A percentile compares a stretch with the other conserved stretches of the same genome.
These are phyloP conservation scores for Phrynosoma platyrhinos DNA, from an alignment of 2,113 vertebrate genomes.

Conservation along the genomic window DNA sequence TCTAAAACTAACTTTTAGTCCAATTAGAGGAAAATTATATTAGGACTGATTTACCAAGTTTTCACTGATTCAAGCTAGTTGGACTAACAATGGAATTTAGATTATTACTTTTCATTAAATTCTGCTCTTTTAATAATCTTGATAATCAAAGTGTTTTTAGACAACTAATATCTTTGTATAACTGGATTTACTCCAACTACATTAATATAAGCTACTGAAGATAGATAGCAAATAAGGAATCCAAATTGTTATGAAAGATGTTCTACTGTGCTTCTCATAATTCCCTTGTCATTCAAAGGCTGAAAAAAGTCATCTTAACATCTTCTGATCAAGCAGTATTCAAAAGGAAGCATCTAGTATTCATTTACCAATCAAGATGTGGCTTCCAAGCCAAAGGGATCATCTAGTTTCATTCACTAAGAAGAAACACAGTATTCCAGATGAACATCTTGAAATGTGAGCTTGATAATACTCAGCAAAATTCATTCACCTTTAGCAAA, in stretches of 20 bases:
- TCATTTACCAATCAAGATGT: not conserved
- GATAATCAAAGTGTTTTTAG: not conserved
- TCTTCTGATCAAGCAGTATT: conserved; percentile 1
- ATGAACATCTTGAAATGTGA: not conserved
- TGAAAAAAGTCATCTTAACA: not conserved
- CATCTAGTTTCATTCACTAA: not conserved
- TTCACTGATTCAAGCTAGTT: no score
- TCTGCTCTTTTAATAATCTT: not conserved
- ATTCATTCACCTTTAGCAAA: not conserved
- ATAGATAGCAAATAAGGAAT: not conserved
- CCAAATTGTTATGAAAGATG: not conserved
- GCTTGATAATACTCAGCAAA: accelerated
- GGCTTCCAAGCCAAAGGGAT: conserved; percentile 5
- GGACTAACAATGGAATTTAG: no score
- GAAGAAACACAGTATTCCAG: not conserved
- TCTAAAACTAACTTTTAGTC: no score
- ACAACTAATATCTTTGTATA: not conserved
- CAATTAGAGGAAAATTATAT: no score
- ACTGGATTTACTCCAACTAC: not conserved
- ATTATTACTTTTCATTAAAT: not conserved
- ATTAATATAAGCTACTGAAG: not conserved
- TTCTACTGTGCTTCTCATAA: not conserved
- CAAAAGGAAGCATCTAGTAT: not conserved
- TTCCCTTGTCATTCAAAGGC: not conserved
- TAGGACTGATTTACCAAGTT: not conserved